A percentile compares a stretch with the other conserved stretches of the same genome.
Conservation (phyloP, 2,888 invertebrate species). For the Teleiodes luculella region DNA sequence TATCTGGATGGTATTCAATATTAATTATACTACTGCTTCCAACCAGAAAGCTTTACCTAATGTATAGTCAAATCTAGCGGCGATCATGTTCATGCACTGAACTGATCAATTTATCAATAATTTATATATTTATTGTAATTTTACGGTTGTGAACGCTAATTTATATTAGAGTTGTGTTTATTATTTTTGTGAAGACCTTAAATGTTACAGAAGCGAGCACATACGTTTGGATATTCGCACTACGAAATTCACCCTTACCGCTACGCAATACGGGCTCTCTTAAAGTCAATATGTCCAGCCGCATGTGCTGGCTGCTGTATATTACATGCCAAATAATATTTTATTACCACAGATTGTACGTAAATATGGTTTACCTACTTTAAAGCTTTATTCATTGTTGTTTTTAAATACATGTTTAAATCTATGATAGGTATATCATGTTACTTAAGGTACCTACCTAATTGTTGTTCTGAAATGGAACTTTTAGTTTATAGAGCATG, state of each 20-base stretch:
- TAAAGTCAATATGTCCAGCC: too few relatives aligned
- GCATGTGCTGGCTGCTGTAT: too few relatives aligned
- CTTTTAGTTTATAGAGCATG: conserved; percentile 21
- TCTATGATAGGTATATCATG: background rate
- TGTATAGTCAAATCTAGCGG: background rate
- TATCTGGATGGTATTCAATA: background rate
- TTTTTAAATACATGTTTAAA: background rate
- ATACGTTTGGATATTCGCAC: too few relatives aligned
- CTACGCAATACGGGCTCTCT: too few relatives aligned
- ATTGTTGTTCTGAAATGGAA: too few relatives aligned
- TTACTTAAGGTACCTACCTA: background rate
- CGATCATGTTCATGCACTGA: background rate
- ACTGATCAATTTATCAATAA: background rate
- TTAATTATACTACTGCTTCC: too few relatives aligned
- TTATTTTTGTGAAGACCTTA: conserved; percentile 1
- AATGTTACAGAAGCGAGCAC: too few relatives aligned
- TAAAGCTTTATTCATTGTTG: background rate
- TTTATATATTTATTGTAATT: conserved; percentile 31
- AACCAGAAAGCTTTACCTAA: background rate
- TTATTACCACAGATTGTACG: background rate
- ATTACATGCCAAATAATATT: background rate
- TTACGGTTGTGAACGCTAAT: conserved; percentile 60
- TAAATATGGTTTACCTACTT: background rate
- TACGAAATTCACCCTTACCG: too few relatives aligned
- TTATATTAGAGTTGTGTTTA: conserved; percentile 23